phyloP scores from a whole-genome alignment of 1,140 invertebrate species.

The Diabrotica undecimpunctata region DNA sequence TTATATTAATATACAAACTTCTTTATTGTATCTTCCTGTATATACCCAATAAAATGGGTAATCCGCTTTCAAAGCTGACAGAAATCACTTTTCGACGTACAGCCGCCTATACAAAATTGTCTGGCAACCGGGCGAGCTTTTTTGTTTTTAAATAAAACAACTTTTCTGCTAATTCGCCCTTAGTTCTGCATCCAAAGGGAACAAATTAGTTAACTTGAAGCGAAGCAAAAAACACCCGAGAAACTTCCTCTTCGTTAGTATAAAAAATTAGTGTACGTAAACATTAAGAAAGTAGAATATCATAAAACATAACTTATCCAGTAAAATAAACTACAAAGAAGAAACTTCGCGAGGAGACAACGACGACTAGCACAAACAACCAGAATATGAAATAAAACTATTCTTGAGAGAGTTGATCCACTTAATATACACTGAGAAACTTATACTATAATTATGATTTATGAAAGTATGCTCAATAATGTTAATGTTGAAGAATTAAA shows the following conservation, averaged over 20 bases:
- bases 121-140: background rate
- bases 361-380: conserved; percentile 27
- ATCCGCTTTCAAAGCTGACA: background rate
- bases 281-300: conserved; percentile 30
- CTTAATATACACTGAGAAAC: background rate
- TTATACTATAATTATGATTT: too few species aligned
- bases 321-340: conserved; percentile 30
- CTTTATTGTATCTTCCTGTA: background rate
- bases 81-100: background rate
- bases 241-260: background rate
- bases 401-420: conserved; percentile 25
- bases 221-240: conserved; percentile 5
- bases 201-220: conserved; percentile 9
- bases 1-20: too few species aligned
- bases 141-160: background rate
- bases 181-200: conserved; percentile 3
- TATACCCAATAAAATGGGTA: background rate
- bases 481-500: too few species aligned
- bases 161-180: background rate
- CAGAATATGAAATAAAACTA: conserved; percentile 30
- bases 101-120: background rate
- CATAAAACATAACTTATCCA: conserved; percentile 31
- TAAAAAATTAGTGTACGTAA: conserved; percentile 23
- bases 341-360: conserved; percentile 21
- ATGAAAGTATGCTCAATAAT: too few species aligned